These are phyloP conservation scores for Rousettus madagascariensis DNA, from an alignment of 2,797 vertebrate species.

Conservation along the genomic window DNA sequence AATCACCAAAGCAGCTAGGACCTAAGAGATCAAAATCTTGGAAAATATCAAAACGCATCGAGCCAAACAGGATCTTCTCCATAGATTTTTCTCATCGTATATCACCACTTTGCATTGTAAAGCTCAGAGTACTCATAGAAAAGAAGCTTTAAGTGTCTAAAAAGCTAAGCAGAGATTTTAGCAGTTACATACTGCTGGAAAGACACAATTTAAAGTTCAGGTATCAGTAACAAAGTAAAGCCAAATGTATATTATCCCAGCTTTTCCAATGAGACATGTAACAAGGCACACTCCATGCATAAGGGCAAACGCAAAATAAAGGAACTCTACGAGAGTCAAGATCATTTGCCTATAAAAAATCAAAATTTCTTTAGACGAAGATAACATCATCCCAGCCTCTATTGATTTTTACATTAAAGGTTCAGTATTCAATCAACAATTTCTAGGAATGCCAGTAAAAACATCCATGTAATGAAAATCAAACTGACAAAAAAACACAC, in stretches of 20 bases:
- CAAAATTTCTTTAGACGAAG: background rate
- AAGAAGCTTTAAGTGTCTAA: background rate
- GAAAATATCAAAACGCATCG: background rate
- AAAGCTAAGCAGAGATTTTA: background rate
- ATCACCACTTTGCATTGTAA: background rate
- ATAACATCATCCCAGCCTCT: too few relatives aligned
- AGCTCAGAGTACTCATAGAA: background rate
- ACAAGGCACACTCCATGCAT: fast-evolving
- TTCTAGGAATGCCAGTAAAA: background rate
- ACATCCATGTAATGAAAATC: background rate
- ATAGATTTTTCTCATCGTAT: too few relatives aligned
- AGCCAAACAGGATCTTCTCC: background rate
- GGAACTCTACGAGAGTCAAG: too few relatives aligned
- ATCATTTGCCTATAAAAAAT: background rate
- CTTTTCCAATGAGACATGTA: background rate
- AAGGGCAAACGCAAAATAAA: background rate
- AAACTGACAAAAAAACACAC: background rate
- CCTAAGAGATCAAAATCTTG: background rate
- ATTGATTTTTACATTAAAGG: background rate
- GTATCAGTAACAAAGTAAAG: background rate
- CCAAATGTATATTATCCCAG: fast-evolving
- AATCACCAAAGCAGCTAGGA: background rate
- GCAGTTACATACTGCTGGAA: too few relatives aligned
- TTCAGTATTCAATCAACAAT: background rate
- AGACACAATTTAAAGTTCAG: background rate